phyloP scores from a whole-genome alignment of 1,140 invertebrate species.

The Lepidurus packardi region DNA sequence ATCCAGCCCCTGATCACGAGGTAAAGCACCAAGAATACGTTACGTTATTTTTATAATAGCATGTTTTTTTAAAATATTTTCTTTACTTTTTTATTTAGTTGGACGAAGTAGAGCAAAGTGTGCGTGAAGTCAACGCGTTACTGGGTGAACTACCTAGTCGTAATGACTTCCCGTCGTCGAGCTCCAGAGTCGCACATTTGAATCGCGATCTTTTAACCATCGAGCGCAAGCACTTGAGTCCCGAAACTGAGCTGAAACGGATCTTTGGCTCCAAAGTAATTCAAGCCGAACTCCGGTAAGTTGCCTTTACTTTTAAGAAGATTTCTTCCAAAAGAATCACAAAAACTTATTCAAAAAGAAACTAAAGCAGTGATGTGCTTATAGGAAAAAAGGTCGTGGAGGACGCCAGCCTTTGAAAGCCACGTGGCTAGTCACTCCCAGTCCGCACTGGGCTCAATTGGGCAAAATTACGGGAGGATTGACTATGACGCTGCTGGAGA shows the following conservation, averaged over 20 bases:
- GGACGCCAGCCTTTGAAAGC: conserved; percentile 54
- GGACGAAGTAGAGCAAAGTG: conserved; percentile 66
- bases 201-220: conserved; percentile 54
- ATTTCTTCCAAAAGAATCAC: neutral
- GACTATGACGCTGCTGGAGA: conserved; percentile 62
- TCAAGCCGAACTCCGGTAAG: conserved; percentile 58
- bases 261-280: conserved; percentile 78
- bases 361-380: conserved; percentile 15
- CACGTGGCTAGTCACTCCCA: conserved; percentile 59
- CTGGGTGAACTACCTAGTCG: conserved; percentile 53
- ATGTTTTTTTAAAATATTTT: neutral
- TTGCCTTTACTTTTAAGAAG: neutral
- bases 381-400: conserved; percentile 53
- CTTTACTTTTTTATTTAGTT: neutral
- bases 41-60: neutral
- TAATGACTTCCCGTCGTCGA: conserved; percentile 34
- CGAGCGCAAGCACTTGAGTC: conserved; percentile 69
- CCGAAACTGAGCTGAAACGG: conserved; percentile 72
- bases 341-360: neutral
- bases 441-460: conserved; percentile 61
- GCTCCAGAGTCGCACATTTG: conserved; percentile 32
- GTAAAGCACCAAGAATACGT: neutral
- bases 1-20: conserved; percentile 20
- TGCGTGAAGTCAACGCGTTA: conserved; percentile 65
- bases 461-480: conserved; percentile 57